Evolutionary conservation across 1,140 invertebrate genomes (phyloP).

Genomic region (Drosophila dunni): DNA sequence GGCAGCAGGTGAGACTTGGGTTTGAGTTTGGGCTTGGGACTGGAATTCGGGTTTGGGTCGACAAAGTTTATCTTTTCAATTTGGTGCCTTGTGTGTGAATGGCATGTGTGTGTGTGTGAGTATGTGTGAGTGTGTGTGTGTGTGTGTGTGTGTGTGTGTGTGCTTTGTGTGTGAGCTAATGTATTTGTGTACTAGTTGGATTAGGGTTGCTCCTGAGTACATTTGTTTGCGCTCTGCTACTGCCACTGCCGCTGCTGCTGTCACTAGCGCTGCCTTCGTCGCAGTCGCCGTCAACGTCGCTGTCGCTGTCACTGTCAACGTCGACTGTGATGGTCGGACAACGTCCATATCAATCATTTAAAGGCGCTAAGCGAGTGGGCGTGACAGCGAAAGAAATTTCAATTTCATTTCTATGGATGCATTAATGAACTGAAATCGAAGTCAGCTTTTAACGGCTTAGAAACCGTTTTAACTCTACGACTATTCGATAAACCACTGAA

Average conservation of each 20-base stretch:
- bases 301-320: not conserved
- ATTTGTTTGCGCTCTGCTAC: conserved; percentile 50
- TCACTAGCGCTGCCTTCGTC: conserved; percentile 1
- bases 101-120: conserved; percentile 29
- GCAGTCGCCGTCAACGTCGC: not conserved
- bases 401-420: not conserved
- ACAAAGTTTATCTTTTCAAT: conserved; percentile 82
- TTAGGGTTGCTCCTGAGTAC: conserved; percentile 72
- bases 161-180: conserved; percentile 44
- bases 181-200: conserved; percentile 62
- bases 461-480: no score
- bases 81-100: conserved; percentile 54
- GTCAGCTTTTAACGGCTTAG: not conserved
- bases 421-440: not conserved
- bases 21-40: conserved; percentile 3
- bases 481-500: no score
- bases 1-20: conserved; percentile 36
- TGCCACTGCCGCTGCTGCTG: conserved; percentile 5
- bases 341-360: conserved; percentile 71
- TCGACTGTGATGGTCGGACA: conserved; percentile 47
- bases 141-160: conserved; percentile 24
- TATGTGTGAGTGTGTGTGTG: conserved; percentile 11
- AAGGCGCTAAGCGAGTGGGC: conserved; percentile 36
- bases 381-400: not conserved
- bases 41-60: conserved; percentile 64